Evolutionary conservation across 2,113 vertebrate genomes (phyloP), one percentile per base, ranked within the genome.

Genomic region (Micronycteris hirsuta): DNA sequence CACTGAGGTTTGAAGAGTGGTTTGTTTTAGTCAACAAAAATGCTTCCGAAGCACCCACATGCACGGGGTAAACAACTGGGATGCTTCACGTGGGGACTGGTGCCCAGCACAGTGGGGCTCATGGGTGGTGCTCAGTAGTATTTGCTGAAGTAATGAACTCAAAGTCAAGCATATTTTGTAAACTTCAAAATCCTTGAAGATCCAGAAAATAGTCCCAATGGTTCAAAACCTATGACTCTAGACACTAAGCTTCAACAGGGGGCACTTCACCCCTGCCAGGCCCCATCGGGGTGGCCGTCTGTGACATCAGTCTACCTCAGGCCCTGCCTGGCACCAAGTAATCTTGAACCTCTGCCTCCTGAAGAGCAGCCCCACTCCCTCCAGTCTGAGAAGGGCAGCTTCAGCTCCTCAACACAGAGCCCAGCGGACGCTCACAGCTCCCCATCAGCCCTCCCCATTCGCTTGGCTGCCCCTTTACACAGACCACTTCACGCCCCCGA

Each of bases 1-100:
- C 14, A 45, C 47, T 10, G 14, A 45, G 9, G n/a, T 86, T 20
- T 31, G 82, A 76, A 84, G 28, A 17, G n/a, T 0, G 0, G 38
- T 63, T 4, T 49, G 33, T 26, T 28, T 58, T 20, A 3, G 33
- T 26, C 38, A 61, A 16, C 15, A 20, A 10, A 12, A 33, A 31
- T 20, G 45, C 28, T 45, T 41, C 70, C 12, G 31, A n/a, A 49
- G 47, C 36, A 12, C 54, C 2, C 43, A 1, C 1, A 10, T 9
- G 4, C 14, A 7, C 26, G 1, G 4, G 17, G 45, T 5, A 13
- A 31, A 45, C 2, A 3, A 15, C 0, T 0, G 3, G 47, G 74
- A 17, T 0, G 6, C 47, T 26, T 10, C 1, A 1, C 0, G n/a
- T 4, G 4, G 20, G 31, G 58, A 33, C 38, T 31, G 17, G 56